Evolutionary conservation across 2,113 vertebrate species (phyloP), one percentile per base, ranked within the genome.

Genomic region (Tinamus guttatus): DNA sequence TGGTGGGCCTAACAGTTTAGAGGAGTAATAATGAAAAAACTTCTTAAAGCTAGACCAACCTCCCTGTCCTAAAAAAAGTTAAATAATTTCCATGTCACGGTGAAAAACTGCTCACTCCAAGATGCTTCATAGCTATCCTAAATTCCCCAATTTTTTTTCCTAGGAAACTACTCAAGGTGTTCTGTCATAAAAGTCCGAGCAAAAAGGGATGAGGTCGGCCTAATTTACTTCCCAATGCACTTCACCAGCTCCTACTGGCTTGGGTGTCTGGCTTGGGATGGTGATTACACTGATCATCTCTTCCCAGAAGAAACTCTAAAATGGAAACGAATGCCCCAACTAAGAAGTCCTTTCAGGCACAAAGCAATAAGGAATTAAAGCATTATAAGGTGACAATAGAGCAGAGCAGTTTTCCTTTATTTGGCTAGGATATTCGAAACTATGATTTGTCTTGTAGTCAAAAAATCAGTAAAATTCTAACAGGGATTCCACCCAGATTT

Each of bases 261-360:
- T 96, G 83, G 76, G 86, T 92, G 65, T 73, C 92, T 87, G n/a
- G n/a, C n/a, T n/a, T n/a, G n/a, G n/a, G 56, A 59, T 36, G 58
- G 62, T 83, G 86, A 94, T 84, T 94, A 62, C 67, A 36, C 85
- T 84, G 56, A 87, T 85, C 85, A 86, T 84, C 65, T 18, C 76
- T 93, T 94, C 58, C 71, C 85, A 1, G 0, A 95, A 93, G 93
- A 95, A 92, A 68, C 1, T 0, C 88, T 93, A 86, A 90, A 96
- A 96, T 78, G 95, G 90, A 93, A 94, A 91, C 91, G 94, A 95
- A 88, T 91, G 87, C 17, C 87, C 49, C 92, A 93, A 90, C 82
- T 95, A 56, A 92, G 87, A 93, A 94, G 85, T 30, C 76, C 69
- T 96, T 93, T 92, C 81, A 96, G 70, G 92, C 92, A 62, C 77